A percentile compares a stretch with the other conserved stretches of the same genome.
These are phyloP conservation scores for Nephrotoma flavescens DNA, from an alignment of 2,888 invertebrate genomes.

Conservation along the genomic window DNA sequence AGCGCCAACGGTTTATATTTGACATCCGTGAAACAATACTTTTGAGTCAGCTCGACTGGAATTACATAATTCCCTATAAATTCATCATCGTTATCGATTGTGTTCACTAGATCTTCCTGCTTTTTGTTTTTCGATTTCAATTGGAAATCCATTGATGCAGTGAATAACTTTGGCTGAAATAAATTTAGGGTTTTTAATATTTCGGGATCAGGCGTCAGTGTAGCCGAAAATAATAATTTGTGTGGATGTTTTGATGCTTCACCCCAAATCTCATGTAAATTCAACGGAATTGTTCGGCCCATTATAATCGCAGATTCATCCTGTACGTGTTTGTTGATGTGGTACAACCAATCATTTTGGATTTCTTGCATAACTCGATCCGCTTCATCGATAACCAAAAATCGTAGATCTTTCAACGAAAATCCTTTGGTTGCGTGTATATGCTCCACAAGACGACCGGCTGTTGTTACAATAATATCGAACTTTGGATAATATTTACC, in stretches of 20 bases:
- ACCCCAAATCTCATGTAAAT: slow-evolving; percentile 21
- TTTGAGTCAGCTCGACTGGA: slow-evolving; percentile 58
- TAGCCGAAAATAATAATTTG: slow-evolving; percentile 94
- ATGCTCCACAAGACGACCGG: slow-evolving; percentile 86
- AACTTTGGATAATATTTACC: slow-evolving; percentile 30
- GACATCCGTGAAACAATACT: slow-evolving; percentile 46
- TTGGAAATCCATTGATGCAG: slow-evolving; percentile 33
- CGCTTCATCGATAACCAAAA: slow-evolving; percentile 91
- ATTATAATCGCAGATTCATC: slow-evolving; percentile 36
- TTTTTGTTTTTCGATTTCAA: slow-evolving; percentile 16
- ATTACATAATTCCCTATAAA: slow-evolving; percentile 68
- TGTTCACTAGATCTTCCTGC: neutral
- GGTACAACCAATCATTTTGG: slow-evolving; percentile 80
- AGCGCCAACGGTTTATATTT: slow-evolving; percentile 69
- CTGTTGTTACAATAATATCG: slow-evolving; percentile 86
- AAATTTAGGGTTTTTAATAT: slow-evolving; percentile 76
- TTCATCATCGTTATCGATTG: slow-evolving; percentile 25
- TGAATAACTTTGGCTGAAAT: slow-evolving; percentile 86
- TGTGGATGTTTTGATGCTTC: slow-evolving; percentile 41
- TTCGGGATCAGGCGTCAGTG: slow-evolving; percentile 91
- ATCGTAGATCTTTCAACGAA: slow-evolving; percentile 52
- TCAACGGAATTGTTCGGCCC: slow-evolving; percentile 28
- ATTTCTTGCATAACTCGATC: slow-evolving; percentile 87
- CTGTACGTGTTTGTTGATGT: slow-evolving; percentile 54
- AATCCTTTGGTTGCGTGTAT: slow-evolving; percentile 70